Evolutionary conservation across 2,113 vertebrate species (phyloP).

Genomic region (Sminthopsis crassicaudata): DNA sequence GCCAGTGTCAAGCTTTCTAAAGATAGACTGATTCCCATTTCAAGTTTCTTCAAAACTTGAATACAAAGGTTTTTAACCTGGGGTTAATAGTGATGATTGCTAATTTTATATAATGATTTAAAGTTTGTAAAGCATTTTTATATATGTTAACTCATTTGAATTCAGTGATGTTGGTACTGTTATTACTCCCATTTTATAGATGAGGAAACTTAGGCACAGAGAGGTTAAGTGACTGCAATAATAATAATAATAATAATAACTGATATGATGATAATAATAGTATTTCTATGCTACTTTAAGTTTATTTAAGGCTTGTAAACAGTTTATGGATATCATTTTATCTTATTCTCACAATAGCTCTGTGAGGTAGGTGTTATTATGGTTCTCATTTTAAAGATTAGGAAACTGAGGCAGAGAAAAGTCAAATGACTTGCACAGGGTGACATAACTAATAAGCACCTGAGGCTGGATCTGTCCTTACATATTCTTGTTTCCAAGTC

Average conservation of each 20-base stretch:
- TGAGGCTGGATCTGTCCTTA: not conserved
- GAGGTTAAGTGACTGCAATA: not conserved
- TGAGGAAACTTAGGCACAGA: not conserved
- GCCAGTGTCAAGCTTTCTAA: not conserved
- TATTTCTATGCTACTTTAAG: not conserved
- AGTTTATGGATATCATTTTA: not conserved
- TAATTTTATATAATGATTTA: not conserved
- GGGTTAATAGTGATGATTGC: not conserved
- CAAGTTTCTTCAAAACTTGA: not conserved
- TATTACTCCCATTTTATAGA: not conserved
- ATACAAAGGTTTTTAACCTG: not conserved
- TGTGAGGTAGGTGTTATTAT: not conserved
- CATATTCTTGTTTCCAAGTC: not conserved
- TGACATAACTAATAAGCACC: not conserved
- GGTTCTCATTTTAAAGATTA: not conserved
- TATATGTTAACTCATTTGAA: not conserved
- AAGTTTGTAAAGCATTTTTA: not conserved
- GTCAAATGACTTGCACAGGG: not conserved
- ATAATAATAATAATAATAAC: not conserved
- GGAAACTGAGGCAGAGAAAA: not conserved
- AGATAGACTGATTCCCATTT: conserved; percentile 8
- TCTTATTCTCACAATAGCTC: not conserved
- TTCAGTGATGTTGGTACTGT: not conserved
- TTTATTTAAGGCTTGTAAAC: not conserved
- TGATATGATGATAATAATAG: not conserved